These are phyloP conservation scores for Homalodisca vitripennis DNA, from an alignment of 1,140 invertebrate genomes.

Conservation along the genomic window DNA sequence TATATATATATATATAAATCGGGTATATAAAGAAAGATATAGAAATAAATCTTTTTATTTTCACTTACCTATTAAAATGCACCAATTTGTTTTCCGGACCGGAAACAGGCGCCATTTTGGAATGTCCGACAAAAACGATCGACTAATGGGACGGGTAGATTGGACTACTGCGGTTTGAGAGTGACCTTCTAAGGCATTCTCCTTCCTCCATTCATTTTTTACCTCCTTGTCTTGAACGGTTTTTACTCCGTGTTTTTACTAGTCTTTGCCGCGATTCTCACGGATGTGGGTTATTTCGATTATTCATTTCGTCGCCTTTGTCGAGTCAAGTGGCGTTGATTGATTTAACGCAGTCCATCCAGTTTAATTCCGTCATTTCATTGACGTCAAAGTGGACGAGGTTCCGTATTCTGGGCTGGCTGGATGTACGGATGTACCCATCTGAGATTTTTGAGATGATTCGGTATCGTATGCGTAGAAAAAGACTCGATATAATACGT, in stretches of 20 bases:
- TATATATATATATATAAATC: no score
- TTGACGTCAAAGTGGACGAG: no score
- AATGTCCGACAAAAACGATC: background rate
- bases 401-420: no score
- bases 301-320: slow-evolving; percentile 10
- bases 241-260: slow-evolving; percentile 5
- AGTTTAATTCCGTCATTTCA: no score
- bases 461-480: no score
- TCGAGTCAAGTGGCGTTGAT: background rate
- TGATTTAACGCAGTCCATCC: no score
- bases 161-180: background rate
- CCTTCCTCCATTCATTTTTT: slow-evolving; percentile 14
- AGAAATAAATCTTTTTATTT: no score
- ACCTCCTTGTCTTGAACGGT: slow-evolving; percentile 2
- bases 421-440: no score
- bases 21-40: no score
- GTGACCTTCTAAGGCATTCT: background rate
- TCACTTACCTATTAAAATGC: no score
- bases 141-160: background rate
- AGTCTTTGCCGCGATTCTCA: slow-evolving; percentile 5
- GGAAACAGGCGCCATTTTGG: slow-evolving; percentile 11
- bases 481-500: no score
- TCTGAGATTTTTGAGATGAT: no score
- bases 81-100: background rate
- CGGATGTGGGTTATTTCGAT: slow-evolving; percentile 17